Percentiles rank a stretch among this genome's conserved stretches.
phyloP scores from a whole-genome alignment of 2,797 vertebrate species.

The Acanthiza pusilla region DNA sequence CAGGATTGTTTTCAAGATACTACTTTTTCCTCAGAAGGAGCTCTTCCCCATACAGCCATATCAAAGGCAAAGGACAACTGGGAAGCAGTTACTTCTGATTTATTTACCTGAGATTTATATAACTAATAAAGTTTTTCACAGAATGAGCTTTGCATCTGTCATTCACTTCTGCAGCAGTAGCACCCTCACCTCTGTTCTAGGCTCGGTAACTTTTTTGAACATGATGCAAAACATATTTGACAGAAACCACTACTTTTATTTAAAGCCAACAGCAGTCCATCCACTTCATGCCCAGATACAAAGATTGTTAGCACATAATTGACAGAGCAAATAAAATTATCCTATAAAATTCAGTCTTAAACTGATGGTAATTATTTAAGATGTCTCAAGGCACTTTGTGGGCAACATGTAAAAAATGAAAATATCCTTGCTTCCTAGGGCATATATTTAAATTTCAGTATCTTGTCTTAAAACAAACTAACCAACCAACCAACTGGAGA shows the following conservation, averaged over 20 bases:
- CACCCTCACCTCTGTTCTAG: background rate
- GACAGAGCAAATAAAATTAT: slow-evolving; percentile 10
- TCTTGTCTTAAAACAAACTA: background rate
- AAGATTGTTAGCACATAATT: background rate
- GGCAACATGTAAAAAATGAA: background rate
- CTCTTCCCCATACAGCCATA: background rate
- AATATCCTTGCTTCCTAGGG: background rate
- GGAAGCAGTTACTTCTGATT: background rate
- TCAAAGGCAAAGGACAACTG: background rate
- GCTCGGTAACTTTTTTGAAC: background rate
- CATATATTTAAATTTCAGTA: background rate
- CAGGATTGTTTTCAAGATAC: background rate
- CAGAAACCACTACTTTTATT: background rate
- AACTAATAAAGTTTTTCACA: background rate
- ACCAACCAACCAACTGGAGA: background rate
- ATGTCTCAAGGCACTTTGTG: background rate
- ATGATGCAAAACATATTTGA: background rate
- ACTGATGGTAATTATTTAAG: background rate
- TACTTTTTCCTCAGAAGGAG: background rate
- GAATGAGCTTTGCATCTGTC: background rate
- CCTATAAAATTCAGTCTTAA: background rate
- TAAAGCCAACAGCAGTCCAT: background rate
- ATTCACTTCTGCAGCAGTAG: background rate
- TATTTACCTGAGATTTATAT: background rate
- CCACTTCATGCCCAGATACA: background rate